These are phyloP conservation scores for Alviniconcha strummeri DNA, from an alignment of 2,888 invertebrate genomes.

Conservation along the genomic window DNA sequence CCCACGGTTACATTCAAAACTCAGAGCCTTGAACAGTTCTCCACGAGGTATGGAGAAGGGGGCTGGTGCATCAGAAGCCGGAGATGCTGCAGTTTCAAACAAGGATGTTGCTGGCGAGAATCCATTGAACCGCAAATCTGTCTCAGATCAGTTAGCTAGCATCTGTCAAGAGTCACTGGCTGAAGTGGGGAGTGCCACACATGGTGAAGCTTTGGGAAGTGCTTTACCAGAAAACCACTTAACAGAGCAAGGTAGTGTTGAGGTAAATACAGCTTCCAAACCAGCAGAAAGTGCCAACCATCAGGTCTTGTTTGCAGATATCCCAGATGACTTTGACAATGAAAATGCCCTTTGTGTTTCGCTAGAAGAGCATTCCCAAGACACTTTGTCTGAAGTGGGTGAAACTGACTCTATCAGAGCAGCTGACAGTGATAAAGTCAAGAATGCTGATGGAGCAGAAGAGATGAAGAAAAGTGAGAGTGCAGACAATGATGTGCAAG, in stretches of 20 bases:
- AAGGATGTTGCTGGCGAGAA: too few species aligned
- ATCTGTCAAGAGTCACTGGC: too few species aligned
- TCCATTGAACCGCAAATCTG: too few species aligned
- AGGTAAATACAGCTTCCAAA: too few species aligned
- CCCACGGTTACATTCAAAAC: background rate
- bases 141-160: too few species aligned
- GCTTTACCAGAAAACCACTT: too few species aligned
- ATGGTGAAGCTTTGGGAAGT: too few species aligned
- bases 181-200: too few species aligned
- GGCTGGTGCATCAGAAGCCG: too few species aligned
- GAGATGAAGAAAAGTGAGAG: background rate
- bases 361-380: background rate
- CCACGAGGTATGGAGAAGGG: too few species aligned
- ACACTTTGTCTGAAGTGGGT: background rate
- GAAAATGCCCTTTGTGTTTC: slow-evolving; percentile 6
- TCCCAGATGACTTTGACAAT: background rate
- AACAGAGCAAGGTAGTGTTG: too few species aligned
- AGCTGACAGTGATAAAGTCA: background rate
- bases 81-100: too few species aligned
- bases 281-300: background rate
- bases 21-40: background rate
- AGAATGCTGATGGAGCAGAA: background rate
- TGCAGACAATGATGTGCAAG: background rate
- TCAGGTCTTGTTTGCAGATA: slow-evolving; percentile 11
- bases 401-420: background rate